Evolutionary conservation across 1,140 invertebrate genomes (phyloP), one percentile per base, ranked within the genome.

Genomic region (Drosophila parvula): DNA sequence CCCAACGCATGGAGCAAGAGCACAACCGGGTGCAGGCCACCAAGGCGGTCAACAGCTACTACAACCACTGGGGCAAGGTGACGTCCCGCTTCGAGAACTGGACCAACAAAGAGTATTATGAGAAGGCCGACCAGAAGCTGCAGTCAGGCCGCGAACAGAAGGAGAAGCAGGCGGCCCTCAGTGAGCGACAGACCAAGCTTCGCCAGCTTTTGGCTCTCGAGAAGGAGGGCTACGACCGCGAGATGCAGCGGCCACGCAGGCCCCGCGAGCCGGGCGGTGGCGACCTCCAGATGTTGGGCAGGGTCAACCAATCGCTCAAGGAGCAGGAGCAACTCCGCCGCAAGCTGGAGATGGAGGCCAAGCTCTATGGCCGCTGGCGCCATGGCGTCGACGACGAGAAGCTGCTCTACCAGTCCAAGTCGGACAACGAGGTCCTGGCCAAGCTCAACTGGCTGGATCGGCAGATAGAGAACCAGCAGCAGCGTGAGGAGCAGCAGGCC

Each of bases 391-490:
- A 90, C 9, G 90, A 91, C 27, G 74, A 91, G 60, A 83, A 91
- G 92, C 50, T 92, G 55, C 47, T 93, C 81, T 91, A 91, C 74
- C 70, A 89, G 32, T 84, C 92, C 47, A 81, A 84, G 57, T 69
- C 82, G 34, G 77, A 90, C 61, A 79, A 92, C 73, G 73, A 92
- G 47, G 92, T 92, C 43, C 79, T 93, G 74, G 83, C 93, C 22
- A 94, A 94, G 67, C 74, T 93, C 11, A 92, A 93, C 60, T 94
- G 93, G 93, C 78, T 94, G 43, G 93, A 94, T 64, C 93, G 93
- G 30, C 83, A 92, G 68, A 92, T 94, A 11, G 92, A 93, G 53
- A 89, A 93, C 51, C 89, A 92, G 62, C 86, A 93, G 77, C 68
- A 88, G 38, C 92, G 92, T 22, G 93, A 94, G 48, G 70, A 91